Evolutionary conservation across 1,140 invertebrate genomes (phyloP).

Genomic region (Euschistus heros): DNA sequence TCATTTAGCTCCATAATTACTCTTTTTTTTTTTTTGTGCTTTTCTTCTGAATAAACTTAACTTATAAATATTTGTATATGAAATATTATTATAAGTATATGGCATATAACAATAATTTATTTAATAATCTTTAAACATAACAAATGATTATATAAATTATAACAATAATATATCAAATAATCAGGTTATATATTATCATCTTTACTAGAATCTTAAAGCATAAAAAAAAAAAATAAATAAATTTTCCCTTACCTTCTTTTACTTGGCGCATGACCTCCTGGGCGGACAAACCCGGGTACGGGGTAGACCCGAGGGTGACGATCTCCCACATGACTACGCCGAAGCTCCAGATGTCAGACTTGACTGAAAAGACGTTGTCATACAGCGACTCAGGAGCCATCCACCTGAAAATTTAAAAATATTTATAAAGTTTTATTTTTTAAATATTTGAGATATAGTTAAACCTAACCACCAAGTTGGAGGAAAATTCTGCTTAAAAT

Average conservation of each 20-base stretch:
- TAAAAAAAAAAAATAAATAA: neutral
- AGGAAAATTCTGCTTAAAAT: too few relatives aligned
- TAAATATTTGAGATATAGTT: neutral
- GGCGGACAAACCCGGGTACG: conserved; percentile 76
- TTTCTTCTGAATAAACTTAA: too few relatives aligned
- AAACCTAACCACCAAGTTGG: too few relatives aligned
- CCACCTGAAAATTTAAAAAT: conserved; percentile 48
- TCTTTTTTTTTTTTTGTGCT: too few relatives aligned
- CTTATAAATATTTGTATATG: too few relatives aligned
- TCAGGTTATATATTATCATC: too few relatives aligned
- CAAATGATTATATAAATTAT: neutral
- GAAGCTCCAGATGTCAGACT: conserved; percentile 89
- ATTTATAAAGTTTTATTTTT: neutral
- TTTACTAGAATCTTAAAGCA: too few relatives aligned
- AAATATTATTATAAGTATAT: too few relatives aligned
- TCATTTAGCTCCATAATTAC: too few relatives aligned
- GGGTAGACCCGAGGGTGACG: conserved; percentile 80
- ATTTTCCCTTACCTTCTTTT: conserved; percentile 10
- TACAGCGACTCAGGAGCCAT: conserved; percentile 90
- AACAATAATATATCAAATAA: too few relatives aligned
- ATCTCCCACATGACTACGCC: conserved; percentile 87
- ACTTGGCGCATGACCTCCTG: conserved; percentile 57
- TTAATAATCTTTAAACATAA: too few relatives aligned
- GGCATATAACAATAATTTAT: too few relatives aligned
- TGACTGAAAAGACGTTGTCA: conserved; percentile 81